Base-by-base conservation (phyloP, 2,113 vertebrate species). In the Brienomyrus brachyistius region DNA sequence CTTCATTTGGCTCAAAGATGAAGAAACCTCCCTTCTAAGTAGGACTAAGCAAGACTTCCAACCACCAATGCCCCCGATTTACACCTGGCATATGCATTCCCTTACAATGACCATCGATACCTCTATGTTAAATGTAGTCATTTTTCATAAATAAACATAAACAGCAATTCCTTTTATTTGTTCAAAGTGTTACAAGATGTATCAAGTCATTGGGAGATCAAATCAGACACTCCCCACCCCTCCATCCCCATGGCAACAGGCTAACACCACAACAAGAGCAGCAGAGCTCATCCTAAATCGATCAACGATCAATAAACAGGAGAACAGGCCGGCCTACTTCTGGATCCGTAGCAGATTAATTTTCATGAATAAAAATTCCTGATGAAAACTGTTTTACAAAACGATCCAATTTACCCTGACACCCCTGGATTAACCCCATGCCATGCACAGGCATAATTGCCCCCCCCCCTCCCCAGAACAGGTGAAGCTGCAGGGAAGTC, bases 11-110 rank as follows among this genome's bases (percentile, higher is more conserved):
- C 82, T 50, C 19, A 84, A 45, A 48, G 43, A 48, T 4, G 0
- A 50, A 50, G 82, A n/a, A 40, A 93, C 47, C 85, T 91, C 48
- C 74, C 90, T 91, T 89, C 90, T 90, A 91, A 93, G 91, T 91
- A 92, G 87, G 48, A 88, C 91, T 59, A 66, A 52, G 83, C 56
- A 89, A 52, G 59, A 74, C 83, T 54, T 51, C 90, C 15, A 88
- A 91, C 88, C 90, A 90, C 91, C 90, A 91, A 90, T 89, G 74
- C 89, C 66, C 40, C 40, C 40, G 40, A 40, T 40, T 40, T 40
- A 40, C 40, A 74, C 27, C 70, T 35, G 13, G 35, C 31, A 40
- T n/a, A 31, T 31, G 66, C 27, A 70, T 70, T 70, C 27, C 2
- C 27, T 70, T 70, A 70, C 23, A 70, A 70, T 31, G 66, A 70